Evolutionary conservation across 2,113 vertebrate genomes (phyloP).

Genomic region (Furnarius figulus): DNA sequence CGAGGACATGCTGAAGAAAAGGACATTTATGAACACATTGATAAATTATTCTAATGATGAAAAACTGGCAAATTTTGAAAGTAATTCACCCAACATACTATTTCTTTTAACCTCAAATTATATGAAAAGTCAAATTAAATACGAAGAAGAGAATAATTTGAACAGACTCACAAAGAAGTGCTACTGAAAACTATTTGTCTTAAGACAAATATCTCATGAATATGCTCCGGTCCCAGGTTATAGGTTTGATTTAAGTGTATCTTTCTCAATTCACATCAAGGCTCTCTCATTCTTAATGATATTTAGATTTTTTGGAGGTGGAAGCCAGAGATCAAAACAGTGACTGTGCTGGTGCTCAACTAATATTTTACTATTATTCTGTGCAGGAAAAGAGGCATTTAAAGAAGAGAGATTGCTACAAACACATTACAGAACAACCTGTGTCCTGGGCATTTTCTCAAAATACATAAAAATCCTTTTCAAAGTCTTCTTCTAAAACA

Average conservation of each 20-base stretch:
- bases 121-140: background rate
- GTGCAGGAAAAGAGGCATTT: background rate
- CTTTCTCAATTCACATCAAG: background rate
- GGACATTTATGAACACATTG: too few species aligned
- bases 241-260: background rate
- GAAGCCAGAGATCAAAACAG: background rate
- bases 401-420: background rate
- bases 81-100: fast-evolving
- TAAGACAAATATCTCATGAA: background rate
- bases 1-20: background rate
- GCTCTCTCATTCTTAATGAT: background rate
- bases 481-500: background rate
- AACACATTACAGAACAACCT: background rate
- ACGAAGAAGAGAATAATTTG: background rate
- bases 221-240: background rate
- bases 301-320: background rate
- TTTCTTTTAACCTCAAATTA: background rate
- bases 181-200: background rate
- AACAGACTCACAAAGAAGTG: background rate
- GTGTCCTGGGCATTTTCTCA: background rate
- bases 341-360: background rate
- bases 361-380: background rate
- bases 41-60: background rate
- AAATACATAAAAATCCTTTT: background rate
- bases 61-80: background rate